These are phyloP conservation scores for Drosophila demipolita DNA, from an alignment of 2,888 invertebrate species.

Conservation along the genomic window DNA sequence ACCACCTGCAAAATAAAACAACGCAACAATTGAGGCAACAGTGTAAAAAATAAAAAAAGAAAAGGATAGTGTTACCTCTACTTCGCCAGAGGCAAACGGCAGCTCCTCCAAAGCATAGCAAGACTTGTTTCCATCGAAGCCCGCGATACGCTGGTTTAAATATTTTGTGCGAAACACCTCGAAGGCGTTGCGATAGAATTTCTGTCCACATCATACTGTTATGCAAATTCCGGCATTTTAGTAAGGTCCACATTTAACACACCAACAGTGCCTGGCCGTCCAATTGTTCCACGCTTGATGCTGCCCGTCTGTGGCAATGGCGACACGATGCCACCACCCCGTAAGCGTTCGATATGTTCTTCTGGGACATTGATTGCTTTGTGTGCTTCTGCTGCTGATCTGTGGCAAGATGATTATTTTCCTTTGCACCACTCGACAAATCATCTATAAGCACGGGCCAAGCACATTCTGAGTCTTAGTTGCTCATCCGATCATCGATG, in stretches of 20 bases:
- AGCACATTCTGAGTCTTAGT: conserved; percentile 99
- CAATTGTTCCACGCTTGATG: conserved; percentile 81
- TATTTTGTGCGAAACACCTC: conserved; percentile 78
- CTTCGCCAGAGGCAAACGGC: conserved; percentile 39
- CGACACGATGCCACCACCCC: conserved; percentile 15
- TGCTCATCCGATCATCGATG: conserved; percentile 97
- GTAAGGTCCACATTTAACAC: conserved; percentile 87
- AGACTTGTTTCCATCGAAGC: conserved; percentile 91
- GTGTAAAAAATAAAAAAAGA: neutral
- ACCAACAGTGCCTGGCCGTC: conserved; percentile 85
- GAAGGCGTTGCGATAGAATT: conserved; percentile 86
- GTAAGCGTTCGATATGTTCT: conserved; percentile 84
- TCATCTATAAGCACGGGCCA: conserved; percentile 98
- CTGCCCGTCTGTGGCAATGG: conserved; percentile 24
- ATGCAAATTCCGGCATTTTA: conserved; percentile 85
- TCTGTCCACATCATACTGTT: conserved; percentile 94
- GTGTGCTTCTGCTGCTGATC: conserved; percentile 54
- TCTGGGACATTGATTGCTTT: conserved; percentile 69
- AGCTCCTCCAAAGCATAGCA: conserved; percentile 85
- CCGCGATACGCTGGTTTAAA: conserved; percentile 86
- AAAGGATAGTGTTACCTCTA: conserved; percentile 64
- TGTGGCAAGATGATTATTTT: conserved; percentile 84
- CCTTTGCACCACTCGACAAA: conserved; percentile 89
- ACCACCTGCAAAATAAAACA: conserved; percentile 56
- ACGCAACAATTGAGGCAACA: neutral